phyloP scores from a whole-genome alignment of 2,797 vertebrate genomes.

The Enteromius thamalakanensis region DNA sequence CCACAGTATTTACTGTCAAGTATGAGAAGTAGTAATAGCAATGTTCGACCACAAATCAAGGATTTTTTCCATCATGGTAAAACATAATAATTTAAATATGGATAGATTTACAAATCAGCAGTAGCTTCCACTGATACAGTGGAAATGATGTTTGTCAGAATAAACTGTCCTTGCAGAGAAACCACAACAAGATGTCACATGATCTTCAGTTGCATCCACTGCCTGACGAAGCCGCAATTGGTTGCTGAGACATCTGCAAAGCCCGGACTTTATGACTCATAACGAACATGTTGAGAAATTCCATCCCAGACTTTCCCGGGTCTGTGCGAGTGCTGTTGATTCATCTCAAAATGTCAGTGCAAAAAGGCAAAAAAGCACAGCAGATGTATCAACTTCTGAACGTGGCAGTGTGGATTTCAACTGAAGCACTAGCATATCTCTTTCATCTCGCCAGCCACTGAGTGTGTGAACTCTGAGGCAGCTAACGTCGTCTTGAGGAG shows the following conservation, averaged over 20 bases:
- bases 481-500: constrained; percentile 40
- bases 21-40: neutral
- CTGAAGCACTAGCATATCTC: constrained; percentile 41
- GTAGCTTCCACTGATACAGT: constrained; percentile 34
- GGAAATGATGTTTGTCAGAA: constrained; percentile 62
- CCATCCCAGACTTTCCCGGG: constrained; percentile 40
- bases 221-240: constrained; percentile 5
- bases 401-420: constrained; percentile 29
- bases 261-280: constrained; percentile 57
- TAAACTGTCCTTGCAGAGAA: constrained; percentile 64
- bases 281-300: constrained; percentile 51
- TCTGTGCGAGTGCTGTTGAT: constrained; percentile 24
- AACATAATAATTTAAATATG: neutral
- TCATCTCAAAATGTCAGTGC: constrained; percentile 55
- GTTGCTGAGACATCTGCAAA: constrained; percentile 1
- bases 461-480: constrained; percentile 49
- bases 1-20: neutral
- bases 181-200: constrained; percentile 60
- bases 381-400: constrained; percentile 33
- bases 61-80: neutral
- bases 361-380: constrained; percentile 28
- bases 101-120: constrained; percentile 8
- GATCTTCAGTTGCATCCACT: constrained; percentile 49
- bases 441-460: constrained; percentile 34
- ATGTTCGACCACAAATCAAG: neutral